Base-by-base conservation (phyloP, 2,797 vertebrate species). In the Hafferia zeledoni region DNA sequence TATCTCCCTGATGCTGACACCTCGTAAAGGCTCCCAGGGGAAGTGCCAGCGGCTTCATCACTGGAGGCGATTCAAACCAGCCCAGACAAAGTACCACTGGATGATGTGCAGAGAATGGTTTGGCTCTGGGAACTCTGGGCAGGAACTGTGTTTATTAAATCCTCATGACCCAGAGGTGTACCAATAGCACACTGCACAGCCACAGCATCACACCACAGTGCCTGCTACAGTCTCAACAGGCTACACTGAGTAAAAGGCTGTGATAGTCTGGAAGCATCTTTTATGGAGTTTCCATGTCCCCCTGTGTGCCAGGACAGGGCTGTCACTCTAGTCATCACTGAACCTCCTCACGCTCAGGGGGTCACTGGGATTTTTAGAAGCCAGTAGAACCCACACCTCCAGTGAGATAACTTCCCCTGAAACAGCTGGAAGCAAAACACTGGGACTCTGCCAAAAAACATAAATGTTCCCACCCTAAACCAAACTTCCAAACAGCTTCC, bases 1-100 rank as follows among this genome's bases (percentile, higher is more conserved):
- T 83, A 94, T 60, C 85, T 95, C 41, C 89, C 81, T 4, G 1
- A 50, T 25, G 76, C 85, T 93, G 87, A 95, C 84, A 95, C 90
- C 92, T 95, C 50, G 6, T 67, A 90, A 93, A 93, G 53, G 50
- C 91, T 96, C 94, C 94, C 57, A 0, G 37, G 94, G 86, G 83
- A 95, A 83, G 20, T 1, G 1, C 53, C 22, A 0, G 55, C 9
- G 0, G 83, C 90, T 50, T 55, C 69, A 1, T 75, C 49, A 25
- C 92, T 44, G 43, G 24, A 77, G 75, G 89, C 1, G 0, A 85
- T 39, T 67, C 87, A 89, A 91, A 92, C 24, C 55, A 92, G 83
- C 88, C 86, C 85, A 24, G 93, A 61, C 83, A 83, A 69, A 89
- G 84, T 46, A 65, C 71, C 7, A 2, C 75, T n/a, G 67, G 63